Percentiles rank a stretch among this genome's conserved stretches.
Evolutionary conservation across 2,888 invertebrate species (phyloP).

Genomic region (Ligdia adustata): DNA sequence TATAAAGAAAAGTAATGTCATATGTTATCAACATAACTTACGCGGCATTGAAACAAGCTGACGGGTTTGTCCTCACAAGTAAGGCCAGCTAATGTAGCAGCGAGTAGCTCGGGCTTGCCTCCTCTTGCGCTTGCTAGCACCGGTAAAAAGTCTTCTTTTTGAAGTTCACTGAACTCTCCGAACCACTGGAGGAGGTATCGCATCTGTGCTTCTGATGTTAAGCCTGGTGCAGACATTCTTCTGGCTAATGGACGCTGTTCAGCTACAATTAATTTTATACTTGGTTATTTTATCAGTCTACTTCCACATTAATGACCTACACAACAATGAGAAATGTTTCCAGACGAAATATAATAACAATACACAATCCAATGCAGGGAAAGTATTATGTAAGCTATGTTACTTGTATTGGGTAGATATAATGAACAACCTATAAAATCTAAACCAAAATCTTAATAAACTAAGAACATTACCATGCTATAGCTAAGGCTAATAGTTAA

Average conservation of each 20-base stretch:
- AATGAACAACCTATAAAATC: no score
- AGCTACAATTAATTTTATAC: constrained; percentile 42
- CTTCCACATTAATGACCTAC: no score
- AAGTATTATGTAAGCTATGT: no score
- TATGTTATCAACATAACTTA: no score
- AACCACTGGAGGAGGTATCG: constrained; percentile 94
- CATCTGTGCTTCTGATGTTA: constrained; percentile 89
- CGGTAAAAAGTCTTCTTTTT: constrained; percentile 92
- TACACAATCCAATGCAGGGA: no score
- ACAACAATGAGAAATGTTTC: no score
- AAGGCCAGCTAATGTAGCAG: constrained; percentile 86
- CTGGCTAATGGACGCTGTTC: constrained; percentile 54
- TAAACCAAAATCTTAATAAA: no score
- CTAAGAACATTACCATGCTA: no score
- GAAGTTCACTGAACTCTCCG: constrained; percentile 94
- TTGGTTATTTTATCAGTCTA: not conserved
- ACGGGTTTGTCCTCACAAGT: constrained; percentile 90
- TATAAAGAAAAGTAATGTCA: no score
- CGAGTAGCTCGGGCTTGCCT: constrained; percentile 89
- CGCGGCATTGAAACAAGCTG: constrained; percentile 92
- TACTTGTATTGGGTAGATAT: no score
- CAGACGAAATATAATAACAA: no score
- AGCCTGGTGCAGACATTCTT: constrained; percentile 82
- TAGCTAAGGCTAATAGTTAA: no score
- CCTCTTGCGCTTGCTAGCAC: constrained; percentile 86